These are phyloP conservation scores for Seriola quinqueradiata DNA, from an alignment of 2,113 vertebrate genomes.

Conservation along the genomic window DNA sequence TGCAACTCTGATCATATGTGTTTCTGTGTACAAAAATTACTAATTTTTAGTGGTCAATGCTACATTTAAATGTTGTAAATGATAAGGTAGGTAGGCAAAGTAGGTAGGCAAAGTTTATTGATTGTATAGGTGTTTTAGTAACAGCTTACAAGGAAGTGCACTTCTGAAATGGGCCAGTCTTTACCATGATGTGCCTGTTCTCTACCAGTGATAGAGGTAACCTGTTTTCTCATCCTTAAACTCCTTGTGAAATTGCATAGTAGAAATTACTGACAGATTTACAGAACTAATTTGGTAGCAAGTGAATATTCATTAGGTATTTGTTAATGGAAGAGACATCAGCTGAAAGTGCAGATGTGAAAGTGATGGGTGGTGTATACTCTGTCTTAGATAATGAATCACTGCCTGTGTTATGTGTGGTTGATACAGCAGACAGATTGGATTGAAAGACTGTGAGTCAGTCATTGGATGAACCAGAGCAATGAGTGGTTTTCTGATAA, in stretches of 20 bases:
- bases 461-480: conserved; percentile 5
- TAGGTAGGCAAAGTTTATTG: not conserved
- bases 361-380: conserved; percentile 31
- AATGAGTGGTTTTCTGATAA: not conserved
- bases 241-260: not conserved
- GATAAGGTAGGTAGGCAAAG: not conserved
- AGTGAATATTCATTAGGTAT: conserved; percentile 30
- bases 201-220: conserved; percentile 22
- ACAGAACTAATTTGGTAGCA: conserved; percentile 1
- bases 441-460: conserved; percentile 24
- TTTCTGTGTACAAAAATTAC: not conserved
- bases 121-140: not conserved
- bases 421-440: conserved; percentile 20
- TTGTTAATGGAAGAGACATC: conserved; percentile 12
- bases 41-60: not conserved
- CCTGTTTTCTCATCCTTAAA: conserved; percentile 14
- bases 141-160: not conserved
- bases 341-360: conserved; percentile 26
- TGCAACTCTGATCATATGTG: not conserved
- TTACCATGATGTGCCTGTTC: conserved; percentile 58
- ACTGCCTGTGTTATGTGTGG: conserved; percentile 26
- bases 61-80: not conserved
- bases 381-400: conserved; percentile 37
- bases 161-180: conserved; percentile 11
- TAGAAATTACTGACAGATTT: conserved; percentile 9